Evolutionary conservation across 2,888 invertebrate genomes (phyloP).

Genomic region (Phasia obesa): DNA sequence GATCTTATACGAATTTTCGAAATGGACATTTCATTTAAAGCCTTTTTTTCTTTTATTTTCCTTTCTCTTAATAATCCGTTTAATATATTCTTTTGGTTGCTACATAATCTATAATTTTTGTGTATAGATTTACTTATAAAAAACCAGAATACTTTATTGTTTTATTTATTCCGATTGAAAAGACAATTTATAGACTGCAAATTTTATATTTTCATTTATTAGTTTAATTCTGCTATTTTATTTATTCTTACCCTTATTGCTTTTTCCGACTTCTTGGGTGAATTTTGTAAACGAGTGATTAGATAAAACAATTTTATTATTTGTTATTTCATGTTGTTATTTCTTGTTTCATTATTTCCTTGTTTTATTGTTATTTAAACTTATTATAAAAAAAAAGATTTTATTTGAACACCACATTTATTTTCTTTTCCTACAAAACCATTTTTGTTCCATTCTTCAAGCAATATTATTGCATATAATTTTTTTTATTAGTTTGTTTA

Average conservation of each 20-base stretch:
- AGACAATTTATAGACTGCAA: conserved; percentile 21
- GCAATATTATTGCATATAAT: conserved; percentile 35
- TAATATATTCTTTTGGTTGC: not conserved
- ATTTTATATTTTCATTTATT: conserved; percentile 45
- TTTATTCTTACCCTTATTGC: conserved; percentile 20
- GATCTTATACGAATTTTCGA: conserved; percentile 80
- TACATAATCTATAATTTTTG: conserved; percentile 14
- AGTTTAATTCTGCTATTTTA: not conserved
- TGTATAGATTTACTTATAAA: not conserved
- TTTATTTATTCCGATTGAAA: not conserved
- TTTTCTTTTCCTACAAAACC: conserved; percentile 55
- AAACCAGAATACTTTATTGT: not conserved
- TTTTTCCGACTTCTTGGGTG: not conserved
- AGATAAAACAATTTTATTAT: conserved; percentile 23
- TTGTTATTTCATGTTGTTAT: not conserved
- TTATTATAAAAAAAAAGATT: conserved; percentile 21
- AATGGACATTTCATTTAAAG: conserved; percentile 79
- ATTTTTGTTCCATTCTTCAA: conserved; percentile 59
- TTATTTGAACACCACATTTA: conserved; percentile 59
- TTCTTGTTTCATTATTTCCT: conserved; percentile 23
- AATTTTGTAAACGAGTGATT: no score
- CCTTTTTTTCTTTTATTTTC: not conserved
- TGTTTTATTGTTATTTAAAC: conserved; percentile 19
- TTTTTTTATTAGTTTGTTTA: conserved; percentile 82
- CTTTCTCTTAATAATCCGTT: not conserved